Evolutionary conservation across 2,888 invertebrate species (phyloP), one percentile per base, ranked within the genome.

Genomic region (Ypsolopha scabrella): DNA sequence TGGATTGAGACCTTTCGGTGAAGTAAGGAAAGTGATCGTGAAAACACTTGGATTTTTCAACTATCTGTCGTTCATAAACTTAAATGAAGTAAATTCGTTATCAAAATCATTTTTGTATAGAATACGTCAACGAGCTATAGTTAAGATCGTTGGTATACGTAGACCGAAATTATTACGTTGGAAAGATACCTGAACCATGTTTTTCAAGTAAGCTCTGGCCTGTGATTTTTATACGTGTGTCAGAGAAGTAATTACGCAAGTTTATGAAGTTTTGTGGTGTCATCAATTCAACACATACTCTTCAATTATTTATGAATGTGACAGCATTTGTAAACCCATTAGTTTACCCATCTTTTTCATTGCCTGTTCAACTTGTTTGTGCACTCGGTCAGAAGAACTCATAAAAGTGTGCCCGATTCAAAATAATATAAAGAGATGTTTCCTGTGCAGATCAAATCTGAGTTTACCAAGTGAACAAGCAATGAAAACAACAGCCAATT

Each of bases 211-310:
- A 1, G 57, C 60, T 49, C 60, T 54, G 6, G 61, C 58, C 38
- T 54, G 57, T 6, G 59, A 58, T 59, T 55, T 61, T 58, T 33
- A 60, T 52, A 41, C 59, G 50, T 52, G 60, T 54, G 13, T 60
- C 50, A 38, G 60, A 63, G 4, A 58, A 50, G 41, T 54, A 55
- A 56, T 58, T 56, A 13, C 51, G 50, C 33, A 59, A n/a, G 51
- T 59, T 54, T 7, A 60, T n/a, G 52, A 62, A 60, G 45, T 57
- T 52, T 44, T 54, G 43, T 1, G 54, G 37, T 11, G 47, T 13
- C 56, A 51, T 36, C 38, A 38, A 47, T 38, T 53, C 35, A 13
- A 51, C 48, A 6, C 14, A n/a, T 11, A 51, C 48, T 48, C 47
- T 50, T 46, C 34, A 39, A n/a, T 34, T 52, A 52, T 58, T 58